phyloP scores from a whole-genome alignment of 1,140 invertebrate genomes.

The Trissolcus basalis region DNA sequence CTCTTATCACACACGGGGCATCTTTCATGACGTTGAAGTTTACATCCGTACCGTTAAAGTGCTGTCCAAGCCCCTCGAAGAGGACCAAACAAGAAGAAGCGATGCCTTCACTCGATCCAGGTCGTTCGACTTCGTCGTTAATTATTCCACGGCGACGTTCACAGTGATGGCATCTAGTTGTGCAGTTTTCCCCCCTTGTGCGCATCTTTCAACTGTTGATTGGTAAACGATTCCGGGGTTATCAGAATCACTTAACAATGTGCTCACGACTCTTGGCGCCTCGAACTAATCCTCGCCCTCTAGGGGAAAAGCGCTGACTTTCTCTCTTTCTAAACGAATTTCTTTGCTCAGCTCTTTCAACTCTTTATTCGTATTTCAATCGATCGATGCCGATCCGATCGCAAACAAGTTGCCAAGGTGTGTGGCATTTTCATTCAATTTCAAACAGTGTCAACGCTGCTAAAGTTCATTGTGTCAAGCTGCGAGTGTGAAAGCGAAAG shows the following conservation, averaged over 20 bases:
- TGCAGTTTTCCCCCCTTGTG: conserved; percentile 43
- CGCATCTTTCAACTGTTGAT: conserved; percentile 54
- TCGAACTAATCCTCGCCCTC: conserved; percentile 52
- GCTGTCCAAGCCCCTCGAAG: conserved; percentile 48
- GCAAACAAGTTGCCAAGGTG: conserved; percentile 63
- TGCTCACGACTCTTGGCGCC: conserved; percentile 73
- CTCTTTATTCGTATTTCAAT: conserved; percentile 39
- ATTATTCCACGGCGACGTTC: conserved; percentile 70
- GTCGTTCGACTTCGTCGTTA: conserved; percentile 67
- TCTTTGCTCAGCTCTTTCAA: conserved; percentile 8
- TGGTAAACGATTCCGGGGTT: conserved; percentile 73
- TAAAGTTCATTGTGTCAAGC: conserved; percentile 65
- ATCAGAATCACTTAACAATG: conserved; percentile 74
- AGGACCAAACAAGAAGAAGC: conserved; percentile 61
- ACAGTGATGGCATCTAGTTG: conserved; percentile 59
- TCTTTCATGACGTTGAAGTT: conserved; percentile 52
- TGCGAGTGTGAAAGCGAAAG: conserved; percentile 59
- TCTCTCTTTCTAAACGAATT: conserved; percentile 19
- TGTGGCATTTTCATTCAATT: conserved; percentile 68
- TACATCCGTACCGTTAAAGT: conserved; percentile 64
- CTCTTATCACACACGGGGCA: conserved; percentile 31
- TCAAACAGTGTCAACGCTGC: conserved; percentile 65
- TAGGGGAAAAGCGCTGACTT: conserved; percentile 32
- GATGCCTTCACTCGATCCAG: conserved; percentile 66
- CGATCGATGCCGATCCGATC: conserved; percentile 56